Base-by-base conservation (phyloP, 2,113 vertebrate genomes). In the Callithrix jacchus region DNA sequence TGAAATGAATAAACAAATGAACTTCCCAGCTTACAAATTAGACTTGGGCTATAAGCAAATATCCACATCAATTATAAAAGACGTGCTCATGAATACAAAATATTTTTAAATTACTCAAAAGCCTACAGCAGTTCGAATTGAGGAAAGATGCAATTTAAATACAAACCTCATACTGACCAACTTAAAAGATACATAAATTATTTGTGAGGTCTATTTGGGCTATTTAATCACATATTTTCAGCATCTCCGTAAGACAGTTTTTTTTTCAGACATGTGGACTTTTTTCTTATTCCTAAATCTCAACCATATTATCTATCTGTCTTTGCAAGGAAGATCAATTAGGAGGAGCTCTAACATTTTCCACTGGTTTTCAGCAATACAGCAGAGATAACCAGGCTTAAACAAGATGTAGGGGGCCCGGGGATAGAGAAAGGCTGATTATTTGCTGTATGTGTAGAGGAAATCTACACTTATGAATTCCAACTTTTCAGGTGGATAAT, bases 31-130 rank as follows among this genome's bases (percentile, higher is more conserved):
- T 94, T 54, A 91, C n/a, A 92, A 74, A 93, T 96, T 76, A 95
- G 68, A 94, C 71, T 91, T 71, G 25, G 30, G 35, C 58, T 58
- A 21, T 47, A 84, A 94, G 66, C 82, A 89, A 91, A 87, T n/a
- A 91, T 76, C 45, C 30, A 68, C 49, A 93, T 94, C 86, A 89
- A 94, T 92, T 95, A 91, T 89, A 96, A 94, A 96, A 76, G 40
- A 82, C 74, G 5, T 58, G 54, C 40, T 92, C 64, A 85, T 85
- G 79, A 95, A 95, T 45, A 82, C 37, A 95, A 91, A 94, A 66
- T 84, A 47, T 49, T 93, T 94, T 93, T 47, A 88, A 96, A 91
- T 87, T 87, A 80, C 79, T 68, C 79, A 80, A 40, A 96, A 89
- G 45, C 52, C 66, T 76, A 83, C 91, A 13, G 56, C 47, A 89